phyloP scores from a whole-genome alignment of 2,797 vertebrate genomes.

The Columba guinea region DNA sequence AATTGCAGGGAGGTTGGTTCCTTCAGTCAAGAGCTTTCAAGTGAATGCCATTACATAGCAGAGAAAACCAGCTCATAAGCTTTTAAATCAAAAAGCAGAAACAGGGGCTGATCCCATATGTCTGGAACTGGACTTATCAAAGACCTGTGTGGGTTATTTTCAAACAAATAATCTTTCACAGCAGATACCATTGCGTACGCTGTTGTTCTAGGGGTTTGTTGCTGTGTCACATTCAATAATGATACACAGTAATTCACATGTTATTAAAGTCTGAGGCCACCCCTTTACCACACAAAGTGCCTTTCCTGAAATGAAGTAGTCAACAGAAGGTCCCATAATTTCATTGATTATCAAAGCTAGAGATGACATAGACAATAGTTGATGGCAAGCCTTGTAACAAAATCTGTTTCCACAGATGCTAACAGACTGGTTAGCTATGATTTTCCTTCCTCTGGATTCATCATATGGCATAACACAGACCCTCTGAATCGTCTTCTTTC shows the following conservation, averaged over 20 bases:
- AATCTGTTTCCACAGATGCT: neutral
- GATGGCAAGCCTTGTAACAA: conserved; percentile 3
- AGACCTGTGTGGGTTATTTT: neutral
- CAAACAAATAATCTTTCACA: neutral
- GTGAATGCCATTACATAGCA: neutral
- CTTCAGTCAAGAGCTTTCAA: neutral
- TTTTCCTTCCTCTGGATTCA: neutral
- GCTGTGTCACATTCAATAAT: neutral
- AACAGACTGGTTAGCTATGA: neutral
- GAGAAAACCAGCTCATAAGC: neutral
- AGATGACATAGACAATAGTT: neutral
- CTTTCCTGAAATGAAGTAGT: neutral
- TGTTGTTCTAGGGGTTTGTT: neutral
- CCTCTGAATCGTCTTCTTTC: neutral
- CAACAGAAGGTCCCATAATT: neutral
- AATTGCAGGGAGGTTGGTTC: neutral
- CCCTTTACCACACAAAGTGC: neutral
- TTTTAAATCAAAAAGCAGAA: neutral
- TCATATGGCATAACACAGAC: neutral
- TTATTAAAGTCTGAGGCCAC: neutral
- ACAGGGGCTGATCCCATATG: neutral
- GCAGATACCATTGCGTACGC: neutral
- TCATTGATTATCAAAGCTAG: neutral
- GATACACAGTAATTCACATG: neutral
- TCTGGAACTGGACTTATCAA: neutral